Evolutionary conservation across 1,140 invertebrate species (phyloP).

Genomic region (Chelonus insularis): DNA sequence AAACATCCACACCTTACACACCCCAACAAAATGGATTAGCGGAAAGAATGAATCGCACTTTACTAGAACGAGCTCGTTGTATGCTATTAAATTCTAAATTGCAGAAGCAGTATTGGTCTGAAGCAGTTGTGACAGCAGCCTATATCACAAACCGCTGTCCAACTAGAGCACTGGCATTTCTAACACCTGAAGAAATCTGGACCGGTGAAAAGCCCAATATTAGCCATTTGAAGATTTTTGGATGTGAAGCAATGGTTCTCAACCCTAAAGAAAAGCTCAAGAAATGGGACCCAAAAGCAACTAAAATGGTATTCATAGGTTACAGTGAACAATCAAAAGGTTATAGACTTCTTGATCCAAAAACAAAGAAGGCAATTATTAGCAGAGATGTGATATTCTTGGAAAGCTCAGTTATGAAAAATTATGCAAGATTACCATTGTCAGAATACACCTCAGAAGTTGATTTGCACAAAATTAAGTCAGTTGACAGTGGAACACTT

Average conservation of each 20-base stretch:
- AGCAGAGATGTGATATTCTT: constrained; percentile 25
- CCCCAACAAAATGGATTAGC: constrained; percentile 48
- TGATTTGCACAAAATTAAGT: too few relatives aligned
- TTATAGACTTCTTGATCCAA: constrained; percentile 41
- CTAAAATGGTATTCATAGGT: constrained; percentile 42
- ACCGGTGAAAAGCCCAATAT: constrained; percentile 20
- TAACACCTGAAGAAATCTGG: constrained; percentile 35
- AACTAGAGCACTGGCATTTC: constrained; percentile 30
- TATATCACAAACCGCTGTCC: constrained; percentile 34
- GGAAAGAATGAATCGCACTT: constrained; percentile 32
- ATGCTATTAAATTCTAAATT: constrained; percentile 45
- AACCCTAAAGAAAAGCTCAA: constrained; percentile 34
- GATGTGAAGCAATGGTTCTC: constrained; percentile 23
- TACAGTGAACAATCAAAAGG: constrained; percentile 42
- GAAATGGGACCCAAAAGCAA: constrained; percentile 41
- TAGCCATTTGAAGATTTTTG: constrained; percentile 43
- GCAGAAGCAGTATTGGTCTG: constrained; percentile 45
- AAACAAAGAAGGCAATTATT: constrained; percentile 36
- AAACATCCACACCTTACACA: constrained; percentile 41
- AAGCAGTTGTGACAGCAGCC: constrained; percentile 42
- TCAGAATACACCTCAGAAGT: too few relatives aligned
- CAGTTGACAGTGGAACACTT: too few relatives aligned
- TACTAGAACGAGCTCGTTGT: constrained; percentile 34
- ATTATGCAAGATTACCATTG: too few relatives aligned
- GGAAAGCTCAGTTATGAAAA: neutral